phyloP scores from a whole-genome alignment of 2,888 invertebrate genomes.

The Disparrhopalites patrizii region DNA sequence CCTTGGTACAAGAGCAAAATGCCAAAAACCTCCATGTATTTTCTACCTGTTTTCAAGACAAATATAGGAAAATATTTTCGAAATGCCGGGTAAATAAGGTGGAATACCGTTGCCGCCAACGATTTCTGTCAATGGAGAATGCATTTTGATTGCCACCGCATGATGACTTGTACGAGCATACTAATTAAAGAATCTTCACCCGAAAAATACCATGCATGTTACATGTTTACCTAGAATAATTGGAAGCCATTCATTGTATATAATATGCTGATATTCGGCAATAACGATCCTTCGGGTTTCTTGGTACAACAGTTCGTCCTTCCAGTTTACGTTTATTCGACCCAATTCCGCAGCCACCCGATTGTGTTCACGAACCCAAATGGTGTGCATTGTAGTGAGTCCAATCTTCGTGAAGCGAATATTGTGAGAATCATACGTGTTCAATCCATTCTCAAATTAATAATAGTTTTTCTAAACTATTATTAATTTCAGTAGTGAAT shows the following conservation, averaged over 20 bases:
- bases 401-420: slow-evolving; percentile 54
- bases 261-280: slow-evolving; percentile 72
- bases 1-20: slow-evolving; percentile 49
- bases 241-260: slow-evolving; percentile 77
- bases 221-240: slow-evolving; percentile 59
- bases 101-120: no score
- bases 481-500: background rate
- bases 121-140: no score
- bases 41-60: slow-evolving; percentile 39
- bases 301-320: slow-evolving; percentile 67
- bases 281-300: slow-evolving; percentile 69
- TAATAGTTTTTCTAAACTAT: no score
- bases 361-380: slow-evolving; percentile 77
- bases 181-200: no score
- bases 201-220: no score
- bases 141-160: no score
- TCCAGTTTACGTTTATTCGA: slow-evolving; percentile 68
- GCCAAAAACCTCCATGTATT: slow-evolving; percentile 49
- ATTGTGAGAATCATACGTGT: no score
- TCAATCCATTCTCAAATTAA: no score
- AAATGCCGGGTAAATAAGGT: background rate
- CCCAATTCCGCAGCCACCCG: slow-evolving; percentile 63
- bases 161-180: no score
- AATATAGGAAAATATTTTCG: slow-evolving; percentile 3
- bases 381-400: slow-evolving; percentile 66